Evolutionary conservation across 2,113 vertebrate species (phyloP).

Genomic region (Serilophus lunatus): DNA sequence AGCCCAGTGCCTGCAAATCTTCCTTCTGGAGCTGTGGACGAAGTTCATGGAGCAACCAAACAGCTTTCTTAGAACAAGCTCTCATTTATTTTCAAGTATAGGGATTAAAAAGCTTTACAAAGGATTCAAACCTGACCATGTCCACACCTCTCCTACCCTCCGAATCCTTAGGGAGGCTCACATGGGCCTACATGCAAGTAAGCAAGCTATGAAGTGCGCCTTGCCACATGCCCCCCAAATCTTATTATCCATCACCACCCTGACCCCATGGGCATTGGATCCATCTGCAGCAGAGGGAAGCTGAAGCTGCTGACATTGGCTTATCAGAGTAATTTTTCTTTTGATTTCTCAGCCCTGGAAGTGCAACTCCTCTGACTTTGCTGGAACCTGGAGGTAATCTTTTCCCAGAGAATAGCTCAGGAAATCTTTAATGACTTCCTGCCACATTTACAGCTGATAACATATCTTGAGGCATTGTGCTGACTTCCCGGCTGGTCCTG

Average conservation of each 20-base stretch:
- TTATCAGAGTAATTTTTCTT: neutral
- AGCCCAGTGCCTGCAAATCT: accelerated
- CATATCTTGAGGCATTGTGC: neutral
- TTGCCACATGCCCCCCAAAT: neutral
- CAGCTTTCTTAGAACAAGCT: neutral
- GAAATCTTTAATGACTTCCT: constrained; percentile 55
- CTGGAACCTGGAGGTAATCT: neutral
- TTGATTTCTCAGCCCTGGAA: neutral
- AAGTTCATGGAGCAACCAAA: neutral
- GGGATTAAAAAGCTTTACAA: neutral
- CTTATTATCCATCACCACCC: neutral
- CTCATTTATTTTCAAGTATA: neutral
- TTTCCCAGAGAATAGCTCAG: constrained; percentile 21
- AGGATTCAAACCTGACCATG: neutral
- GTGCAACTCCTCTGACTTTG: neutral
- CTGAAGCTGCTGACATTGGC: neutral
- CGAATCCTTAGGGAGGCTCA: neutral
- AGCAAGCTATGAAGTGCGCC: neutral
- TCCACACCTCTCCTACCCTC: accelerated
- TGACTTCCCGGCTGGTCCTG: neutral
- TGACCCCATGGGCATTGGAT: accelerated
- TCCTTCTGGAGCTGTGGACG: neutral
- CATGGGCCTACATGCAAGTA: neutral
- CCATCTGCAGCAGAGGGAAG: neutral
- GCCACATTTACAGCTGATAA: constrained; percentile 9